phyloP scores from a whole-genome alignment of 1,140 invertebrate species.

The Wiebesia pumilae region DNA sequence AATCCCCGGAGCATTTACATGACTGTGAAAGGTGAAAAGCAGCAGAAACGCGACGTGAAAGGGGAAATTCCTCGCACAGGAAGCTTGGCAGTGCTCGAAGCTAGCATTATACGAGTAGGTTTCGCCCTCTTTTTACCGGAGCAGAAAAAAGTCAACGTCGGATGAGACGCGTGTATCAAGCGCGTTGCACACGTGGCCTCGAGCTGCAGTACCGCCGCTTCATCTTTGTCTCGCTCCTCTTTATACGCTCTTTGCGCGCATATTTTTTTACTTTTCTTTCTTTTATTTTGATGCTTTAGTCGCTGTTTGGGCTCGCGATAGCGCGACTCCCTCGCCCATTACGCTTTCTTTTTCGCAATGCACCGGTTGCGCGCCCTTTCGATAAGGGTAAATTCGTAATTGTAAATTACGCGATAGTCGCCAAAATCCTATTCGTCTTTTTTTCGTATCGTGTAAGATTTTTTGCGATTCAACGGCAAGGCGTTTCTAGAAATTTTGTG shows the following conservation, averaged over 20 bases:
- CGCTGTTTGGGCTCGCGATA: not conserved
- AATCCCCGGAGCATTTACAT: not conserved
- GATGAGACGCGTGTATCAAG: not conserved
- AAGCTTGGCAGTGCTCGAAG: constrained; percentile 29
- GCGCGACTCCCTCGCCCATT: not conserved
- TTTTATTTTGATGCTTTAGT: not conserved
- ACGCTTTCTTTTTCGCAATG: constrained; percentile 6
- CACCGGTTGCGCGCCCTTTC: not conserved
- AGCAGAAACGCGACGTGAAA: not conserved
- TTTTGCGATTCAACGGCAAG: too few relatives aligned
- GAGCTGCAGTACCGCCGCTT: not conserved
- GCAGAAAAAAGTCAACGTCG: constrained; percentile 5
- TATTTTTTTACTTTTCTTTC: not conserved
- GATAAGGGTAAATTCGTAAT: too few relatives aligned
- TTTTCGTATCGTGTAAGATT: too few relatives aligned
- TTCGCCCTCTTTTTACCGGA: not conserved
- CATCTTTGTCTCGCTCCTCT: constrained; percentile 29
- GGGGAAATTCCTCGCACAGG: not conserved
- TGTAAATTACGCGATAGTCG: not conserved
- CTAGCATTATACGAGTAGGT: not conserved
- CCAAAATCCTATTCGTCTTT: too few relatives aligned
- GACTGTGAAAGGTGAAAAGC: not conserved
- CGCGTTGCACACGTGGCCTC: constrained; percentile 17
- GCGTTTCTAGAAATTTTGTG: too few relatives aligned
- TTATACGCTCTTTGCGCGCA: not conserved